Evolutionary conservation across 2,888 invertebrate species (phyloP).

Genomic region (Agrochola circellaris): DNA sequence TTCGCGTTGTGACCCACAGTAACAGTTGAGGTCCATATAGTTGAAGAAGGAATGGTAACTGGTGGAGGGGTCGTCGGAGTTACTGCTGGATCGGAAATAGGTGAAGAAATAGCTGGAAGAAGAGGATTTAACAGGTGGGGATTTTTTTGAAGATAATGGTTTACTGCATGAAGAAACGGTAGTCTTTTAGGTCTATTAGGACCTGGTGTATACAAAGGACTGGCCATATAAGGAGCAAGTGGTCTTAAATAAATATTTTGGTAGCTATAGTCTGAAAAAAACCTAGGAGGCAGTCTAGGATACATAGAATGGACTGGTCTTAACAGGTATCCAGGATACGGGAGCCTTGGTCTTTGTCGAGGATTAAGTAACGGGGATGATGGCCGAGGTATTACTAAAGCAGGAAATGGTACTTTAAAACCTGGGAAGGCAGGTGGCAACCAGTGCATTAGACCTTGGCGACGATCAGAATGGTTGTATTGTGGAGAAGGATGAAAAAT

Average conservation of each 20-base stretch:
- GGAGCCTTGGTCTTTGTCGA: too few species aligned
- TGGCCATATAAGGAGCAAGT: too few species aligned
- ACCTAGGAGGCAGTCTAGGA: not conserved
- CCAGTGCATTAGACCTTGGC: too few species aligned
- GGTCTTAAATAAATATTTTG: constrained; percentile 11
- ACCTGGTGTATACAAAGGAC: not conserved
- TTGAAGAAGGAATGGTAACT: not conserved
- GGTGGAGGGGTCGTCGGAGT: not conserved
- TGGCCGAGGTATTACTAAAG: too few species aligned
- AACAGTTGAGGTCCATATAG: not conserved
- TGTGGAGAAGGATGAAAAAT: not conserved
- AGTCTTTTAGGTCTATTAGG: not conserved
- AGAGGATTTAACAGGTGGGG: not conserved
- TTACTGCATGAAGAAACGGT: not conserved
- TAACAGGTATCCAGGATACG: not conserved
- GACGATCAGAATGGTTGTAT: not conserved
- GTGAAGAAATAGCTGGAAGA: not conserved
- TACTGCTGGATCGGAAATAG: not conserved
- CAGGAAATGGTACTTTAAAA: not conserved
- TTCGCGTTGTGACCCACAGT: not conserved
- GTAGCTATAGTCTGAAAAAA: not conserved
- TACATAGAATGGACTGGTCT: not conserved
- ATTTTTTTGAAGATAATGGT: too few species aligned
- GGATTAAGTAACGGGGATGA: not conserved
- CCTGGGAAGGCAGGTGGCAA: too few species aligned